A percentile compares a stretch with the other conserved stretches of the same genome.
These are phyloP conservation scores for Tinamus guttatus DNA, from an alignment of 2,113 vertebrate species.

Conservation along the genomic window DNA sequence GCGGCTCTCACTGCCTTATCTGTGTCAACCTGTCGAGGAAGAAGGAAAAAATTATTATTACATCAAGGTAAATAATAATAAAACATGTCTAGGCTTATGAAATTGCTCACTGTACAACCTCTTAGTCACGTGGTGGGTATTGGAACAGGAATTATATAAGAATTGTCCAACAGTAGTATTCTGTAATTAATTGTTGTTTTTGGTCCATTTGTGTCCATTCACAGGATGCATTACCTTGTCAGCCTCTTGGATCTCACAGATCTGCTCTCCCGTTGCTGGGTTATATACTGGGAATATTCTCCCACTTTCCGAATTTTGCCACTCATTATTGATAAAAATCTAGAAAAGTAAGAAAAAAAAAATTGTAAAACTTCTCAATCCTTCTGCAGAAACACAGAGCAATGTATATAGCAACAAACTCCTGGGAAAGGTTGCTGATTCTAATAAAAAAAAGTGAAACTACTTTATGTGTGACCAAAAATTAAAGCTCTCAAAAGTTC, in stretches of 20 bases:
- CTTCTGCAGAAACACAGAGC: not conserved
- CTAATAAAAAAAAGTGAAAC: not conserved
- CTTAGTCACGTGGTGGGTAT: not conserved
- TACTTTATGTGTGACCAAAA: not conserved
- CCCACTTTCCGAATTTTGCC: slow-evolving; percentile 95
- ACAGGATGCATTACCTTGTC: slow-evolving; percentile 86
- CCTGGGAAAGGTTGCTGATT: not conserved
- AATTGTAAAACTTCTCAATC: not conserved
- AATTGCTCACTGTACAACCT: not conserved
- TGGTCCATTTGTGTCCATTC: not conserved
- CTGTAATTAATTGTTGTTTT: not conserved
- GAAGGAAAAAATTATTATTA: not conserved
- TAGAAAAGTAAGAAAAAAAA: slow-evolving; percentile 59
- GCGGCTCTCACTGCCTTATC: slow-evolving; percentile 96
- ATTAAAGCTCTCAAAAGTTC: not conserved
- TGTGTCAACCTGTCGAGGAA: slow-evolving; percentile 85
- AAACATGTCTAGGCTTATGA: not conserved
- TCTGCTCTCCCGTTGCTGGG: slow-evolving; percentile 93
- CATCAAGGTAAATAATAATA: not conserved
- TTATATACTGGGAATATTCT: slow-evolving; percentile 90
- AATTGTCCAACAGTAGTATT: not conserved
- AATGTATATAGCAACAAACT: not conserved
- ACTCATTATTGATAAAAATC: slow-evolving; percentile 99
- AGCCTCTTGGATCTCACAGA: slow-evolving; percentile 97
- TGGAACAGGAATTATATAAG: not conserved